These are phyloP conservation scores for Cyclopterus lumpus DNA, from an alignment of 2,797 vertebrate species.

Conservation along the genomic window DNA sequence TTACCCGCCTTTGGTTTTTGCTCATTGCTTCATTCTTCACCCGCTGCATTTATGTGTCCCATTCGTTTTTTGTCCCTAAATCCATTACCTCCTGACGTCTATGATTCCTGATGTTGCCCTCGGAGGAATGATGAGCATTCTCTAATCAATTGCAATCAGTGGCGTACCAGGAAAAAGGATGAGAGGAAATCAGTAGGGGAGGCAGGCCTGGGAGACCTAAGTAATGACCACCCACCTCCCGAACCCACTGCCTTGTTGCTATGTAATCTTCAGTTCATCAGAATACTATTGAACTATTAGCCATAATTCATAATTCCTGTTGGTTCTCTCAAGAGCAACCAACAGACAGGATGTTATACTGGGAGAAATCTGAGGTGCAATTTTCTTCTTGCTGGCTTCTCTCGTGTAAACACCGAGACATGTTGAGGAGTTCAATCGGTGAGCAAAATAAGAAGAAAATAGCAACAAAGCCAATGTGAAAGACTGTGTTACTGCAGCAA, in stretches of 20 bases:
- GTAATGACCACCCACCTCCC: conserved; percentile 66
- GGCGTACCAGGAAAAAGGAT: conserved; percentile 32
- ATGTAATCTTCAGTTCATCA: conserved; percentile 72
- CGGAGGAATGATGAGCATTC: conserved; percentile 60
- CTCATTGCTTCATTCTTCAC: conserved; percentile 10
- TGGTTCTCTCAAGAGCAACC: conserved; percentile 40
- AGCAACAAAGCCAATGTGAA: neutral
- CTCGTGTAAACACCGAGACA: conserved; percentile 23
- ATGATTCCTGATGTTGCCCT: conserved; percentile 50
- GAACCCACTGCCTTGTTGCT: conserved; percentile 44
- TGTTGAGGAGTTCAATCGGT: neutral
- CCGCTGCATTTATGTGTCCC: conserved; percentile 35
- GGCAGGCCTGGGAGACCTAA: conserved; percentile 46
- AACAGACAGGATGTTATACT: conserved; percentile 44
- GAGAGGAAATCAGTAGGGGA: conserved; percentile 58
- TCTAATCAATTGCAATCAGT: conserved; percentile 76
- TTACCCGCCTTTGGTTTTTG: conserved; percentile 19
- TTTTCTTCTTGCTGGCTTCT: conserved; percentile 38
- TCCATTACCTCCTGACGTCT: conserved; percentile 33
- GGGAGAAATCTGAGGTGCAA: conserved; percentile 37
- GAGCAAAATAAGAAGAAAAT: conserved; percentile 2
- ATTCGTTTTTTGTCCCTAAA: conserved; percentile 25
- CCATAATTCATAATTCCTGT: conserved; percentile 59
- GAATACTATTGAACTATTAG: conserved; percentile 57
- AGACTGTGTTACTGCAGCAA: neutral